Percentiles rank a stretch among this genome's conserved stretches.
Evolutionary conservation across 1,140 invertebrate genomes (phyloP).

Genomic region (Gryllus bimaculatus): DNA sequence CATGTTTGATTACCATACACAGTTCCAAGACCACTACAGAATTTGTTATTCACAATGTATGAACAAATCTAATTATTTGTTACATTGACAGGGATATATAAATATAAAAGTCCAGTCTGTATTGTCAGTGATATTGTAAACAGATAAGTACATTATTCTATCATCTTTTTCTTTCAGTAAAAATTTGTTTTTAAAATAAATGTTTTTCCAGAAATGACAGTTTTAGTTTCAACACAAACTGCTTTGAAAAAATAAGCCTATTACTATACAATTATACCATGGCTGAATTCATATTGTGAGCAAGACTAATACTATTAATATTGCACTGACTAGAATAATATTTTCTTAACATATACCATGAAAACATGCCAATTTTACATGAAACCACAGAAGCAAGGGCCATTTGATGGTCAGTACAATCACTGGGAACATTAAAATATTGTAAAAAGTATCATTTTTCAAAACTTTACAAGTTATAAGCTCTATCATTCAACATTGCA

Average conservation of each 20-base stretch:
- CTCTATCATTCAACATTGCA: not conserved
- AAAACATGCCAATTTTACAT: not conserved
- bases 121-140: slow-evolving; percentile 1
- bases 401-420: not conserved
- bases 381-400: not conserved
- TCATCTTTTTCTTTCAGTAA: not conserved
- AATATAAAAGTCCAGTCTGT: not conserved
- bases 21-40: no score
- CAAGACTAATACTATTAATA: not conserved
- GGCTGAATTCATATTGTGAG: not conserved
- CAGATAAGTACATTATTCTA: not conserved
- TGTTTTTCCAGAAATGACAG: no score
- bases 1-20: no score
- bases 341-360: not conserved
- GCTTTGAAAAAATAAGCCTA: not conserved
- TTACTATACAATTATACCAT: not conserved
- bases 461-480: not conserved
- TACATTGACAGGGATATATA: not conserved
- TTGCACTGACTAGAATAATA: not conserved
- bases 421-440: not conserved
- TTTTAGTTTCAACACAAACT: not conserved
- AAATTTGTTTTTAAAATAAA: no score
- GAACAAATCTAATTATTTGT: not conserved
- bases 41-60: not conserved
- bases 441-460: not conserved